A percentile compares a stretch with the other conserved stretches of the same genome.
Conservation (phyloP, 2,113 vertebrate genomes). For the Gadus chalcogrammus region DNA sequence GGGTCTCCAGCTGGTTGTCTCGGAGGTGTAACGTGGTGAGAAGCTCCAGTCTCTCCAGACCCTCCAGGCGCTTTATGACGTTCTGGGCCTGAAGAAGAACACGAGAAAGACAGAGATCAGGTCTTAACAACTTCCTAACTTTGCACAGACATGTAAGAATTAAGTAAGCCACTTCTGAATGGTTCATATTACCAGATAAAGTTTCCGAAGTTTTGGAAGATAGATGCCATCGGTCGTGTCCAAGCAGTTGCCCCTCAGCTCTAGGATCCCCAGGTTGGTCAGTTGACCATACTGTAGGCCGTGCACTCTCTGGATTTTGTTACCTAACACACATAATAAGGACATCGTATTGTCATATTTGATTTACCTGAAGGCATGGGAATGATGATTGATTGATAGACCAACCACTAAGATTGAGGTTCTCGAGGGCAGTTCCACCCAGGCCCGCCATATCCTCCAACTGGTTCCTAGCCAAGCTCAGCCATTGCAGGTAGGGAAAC, state of each 20-base stretch:
- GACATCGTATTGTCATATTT: background rate
- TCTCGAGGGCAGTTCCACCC: slow-evolving; percentile 75
- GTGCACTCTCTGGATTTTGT: slow-evolving; percentile 69
- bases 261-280: slow-evolving; percentile 78
- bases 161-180: too few species aligned
- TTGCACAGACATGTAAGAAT: too few species aligned
- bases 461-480: slow-evolving; percentile 81
- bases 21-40: slow-evolving; percentile 85
- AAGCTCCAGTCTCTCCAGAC: slow-evolving; percentile 72
- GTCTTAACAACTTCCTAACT: too few species aligned
- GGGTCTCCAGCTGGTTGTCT: slow-evolving; percentile 80
- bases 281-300: slow-evolving; percentile 72
- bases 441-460: slow-evolving; percentile 77
- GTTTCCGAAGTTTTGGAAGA: slow-evolving; percentile 79
- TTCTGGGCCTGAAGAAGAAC: slow-evolving; percentile 80
- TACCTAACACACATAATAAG: slow-evolving; percentile 68
- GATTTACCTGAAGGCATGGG: background rate
- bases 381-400: slow-evolving; percentile 18
- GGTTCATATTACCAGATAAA: slow-evolving; percentile 81
- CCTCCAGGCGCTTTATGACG: slow-evolving; percentile 75
- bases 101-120: too few species aligned
- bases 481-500: slow-evolving; percentile 82
- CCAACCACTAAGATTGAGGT: slow-evolving; percentile 84
- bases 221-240: slow-evolving; percentile 78
- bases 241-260: slow-evolving; percentile 83